phyloP scores from a whole-genome alignment of 2,797 vertebrate genomes.

The Peromyscus attwateri region DNA sequence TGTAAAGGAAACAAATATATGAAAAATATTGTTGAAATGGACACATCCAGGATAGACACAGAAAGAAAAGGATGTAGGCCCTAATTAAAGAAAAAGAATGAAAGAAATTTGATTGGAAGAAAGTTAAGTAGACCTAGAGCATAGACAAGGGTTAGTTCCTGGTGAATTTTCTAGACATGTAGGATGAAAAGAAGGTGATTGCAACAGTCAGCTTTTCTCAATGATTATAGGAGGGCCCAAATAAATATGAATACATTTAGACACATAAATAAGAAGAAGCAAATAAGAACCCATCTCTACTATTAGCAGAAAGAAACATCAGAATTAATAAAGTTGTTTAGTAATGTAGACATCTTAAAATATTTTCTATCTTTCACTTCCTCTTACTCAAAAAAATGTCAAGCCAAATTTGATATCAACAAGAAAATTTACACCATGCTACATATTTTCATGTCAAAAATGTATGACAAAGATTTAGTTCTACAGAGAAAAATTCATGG shows the following conservation, averaged over 20 bases:
- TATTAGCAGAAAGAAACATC: not conserved
- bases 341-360: not conserved
- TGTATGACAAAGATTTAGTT: not conserved
- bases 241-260: not conserved
- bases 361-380: slow-evolving; percentile 32
- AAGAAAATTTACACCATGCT: not conserved
- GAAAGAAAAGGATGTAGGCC: not conserved
- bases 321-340: not conserved
- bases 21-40: not conserved
- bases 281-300: not conserved
- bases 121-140: not conserved
- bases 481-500: not conserved
- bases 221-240: not conserved
- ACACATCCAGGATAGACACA: not conserved
- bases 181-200: not conserved
- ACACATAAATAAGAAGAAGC: not conserved
- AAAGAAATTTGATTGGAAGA: not conserved
- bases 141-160: not conserved
- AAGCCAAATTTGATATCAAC: not conserved
- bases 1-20: not conserved
- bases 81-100: not conserved
- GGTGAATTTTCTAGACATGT: not conserved
- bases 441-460: not conserved
- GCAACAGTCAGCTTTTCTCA: not conserved
- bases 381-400: slow-evolving; percentile 10